These are phyloP conservation scores for Asbolus verrucosus DNA, from an alignment of 1,140 invertebrate species.

Conservation along the genomic window DNA sequence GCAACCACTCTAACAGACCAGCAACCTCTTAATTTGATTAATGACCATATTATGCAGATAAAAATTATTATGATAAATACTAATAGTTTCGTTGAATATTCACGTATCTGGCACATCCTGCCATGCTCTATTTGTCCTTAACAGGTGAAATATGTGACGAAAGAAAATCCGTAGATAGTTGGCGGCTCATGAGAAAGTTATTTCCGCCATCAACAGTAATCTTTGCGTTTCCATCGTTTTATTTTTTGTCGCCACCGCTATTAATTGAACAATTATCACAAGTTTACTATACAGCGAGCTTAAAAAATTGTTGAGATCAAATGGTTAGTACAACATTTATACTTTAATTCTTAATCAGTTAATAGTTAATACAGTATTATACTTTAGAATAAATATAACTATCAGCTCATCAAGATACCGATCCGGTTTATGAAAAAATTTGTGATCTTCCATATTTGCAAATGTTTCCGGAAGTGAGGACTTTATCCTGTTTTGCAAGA, in stretches of 20 bases:
- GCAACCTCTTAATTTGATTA: neutral
- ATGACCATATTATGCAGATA: neutral
- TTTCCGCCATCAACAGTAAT: conserved; percentile 24
- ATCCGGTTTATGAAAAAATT: no score
- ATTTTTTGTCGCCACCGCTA: conserved; percentile 12
- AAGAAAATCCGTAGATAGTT: conserved; percentile 13
- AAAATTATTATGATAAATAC: no score
- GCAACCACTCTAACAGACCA: neutral
- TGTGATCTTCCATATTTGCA: no score
- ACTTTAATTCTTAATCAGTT: no score
- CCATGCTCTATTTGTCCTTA: conserved; percentile 9
- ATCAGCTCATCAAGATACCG: no score
- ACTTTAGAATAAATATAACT: no score
- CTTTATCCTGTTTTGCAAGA: no score
- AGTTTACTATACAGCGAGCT: conserved; percentile 1
- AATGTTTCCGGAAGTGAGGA: no score
- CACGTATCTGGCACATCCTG: conserved; percentile 12
- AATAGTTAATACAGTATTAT: no score
- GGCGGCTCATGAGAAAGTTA: conserved; percentile 18
- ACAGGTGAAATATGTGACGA: conserved; percentile 12
- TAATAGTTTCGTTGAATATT: neutral
- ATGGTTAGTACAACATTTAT: no score
- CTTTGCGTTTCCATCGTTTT: conserved; percentile 7
- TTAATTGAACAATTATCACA: neutral
- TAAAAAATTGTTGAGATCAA: no score